Evolutionary conservation across 2,797 vertebrate species (phyloP).

Genomic region (Lutjanus argentimaculatus): DNA sequence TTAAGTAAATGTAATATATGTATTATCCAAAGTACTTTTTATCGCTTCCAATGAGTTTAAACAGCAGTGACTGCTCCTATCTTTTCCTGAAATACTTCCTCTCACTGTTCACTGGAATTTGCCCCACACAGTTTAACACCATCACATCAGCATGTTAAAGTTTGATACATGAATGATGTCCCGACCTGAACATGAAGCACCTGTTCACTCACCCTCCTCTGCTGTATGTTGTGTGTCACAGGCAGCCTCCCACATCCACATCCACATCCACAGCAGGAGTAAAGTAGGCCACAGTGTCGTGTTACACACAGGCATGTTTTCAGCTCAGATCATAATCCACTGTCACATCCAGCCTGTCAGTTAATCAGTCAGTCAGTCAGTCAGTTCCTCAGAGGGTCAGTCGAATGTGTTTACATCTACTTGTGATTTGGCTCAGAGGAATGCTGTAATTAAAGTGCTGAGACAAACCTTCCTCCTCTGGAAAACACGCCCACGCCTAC

Average conservation of each 20-base stretch:
- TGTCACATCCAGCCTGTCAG: too few relatives aligned
- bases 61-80: background rate
- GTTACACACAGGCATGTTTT: slow-evolving; percentile 26
- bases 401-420: slow-evolving; percentile 18
- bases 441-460: slow-evolving; percentile 20
- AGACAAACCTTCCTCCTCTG: slow-evolving; percentile 6
- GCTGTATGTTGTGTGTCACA: slow-evolving; percentile 23
- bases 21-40: background rate
- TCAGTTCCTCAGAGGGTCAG: background rate
- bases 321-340: background rate
- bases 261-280: slow-evolving; percentile 33
- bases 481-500: background rate
- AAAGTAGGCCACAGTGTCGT: background rate
- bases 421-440: slow-evolving; percentile 17
- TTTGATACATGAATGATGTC: background rate
- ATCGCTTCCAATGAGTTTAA: background rate
- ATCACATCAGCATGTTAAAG: background rate
- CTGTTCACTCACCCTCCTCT: slow-evolving; percentile 67
- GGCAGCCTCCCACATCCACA: slow-evolving; percentile 14
- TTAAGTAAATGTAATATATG: background rate
- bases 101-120: background rate
- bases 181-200: background rate
- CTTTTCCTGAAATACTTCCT: slow-evolving; percentile 4
- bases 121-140: background rate
- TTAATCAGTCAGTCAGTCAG: background rate